phyloP scores from a whole-genome alignment of 2,113 vertebrate genomes.

The Noctilio leporinus region DNA sequence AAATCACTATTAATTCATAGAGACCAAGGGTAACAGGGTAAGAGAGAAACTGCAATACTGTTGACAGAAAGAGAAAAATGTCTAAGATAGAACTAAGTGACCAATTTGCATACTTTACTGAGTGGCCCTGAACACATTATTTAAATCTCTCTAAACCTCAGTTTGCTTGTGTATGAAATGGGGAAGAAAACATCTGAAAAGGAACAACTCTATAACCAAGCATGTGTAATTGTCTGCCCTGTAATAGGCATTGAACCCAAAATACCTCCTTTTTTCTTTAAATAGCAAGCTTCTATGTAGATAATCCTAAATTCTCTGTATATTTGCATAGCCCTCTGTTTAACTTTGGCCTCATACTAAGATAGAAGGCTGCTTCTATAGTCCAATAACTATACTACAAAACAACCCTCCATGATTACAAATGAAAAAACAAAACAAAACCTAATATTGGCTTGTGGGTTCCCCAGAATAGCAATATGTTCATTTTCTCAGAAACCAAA shows the following conservation, averaged over 20 bases:
- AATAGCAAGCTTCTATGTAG: not conserved
- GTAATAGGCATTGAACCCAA: not conserved
- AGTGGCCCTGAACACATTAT: not conserved
- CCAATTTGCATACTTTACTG: not conserved
- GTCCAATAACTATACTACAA: not conserved
- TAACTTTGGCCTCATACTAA: not conserved
- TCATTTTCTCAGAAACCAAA: constrained; percentile 23
- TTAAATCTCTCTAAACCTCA: not conserved
- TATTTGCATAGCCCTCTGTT: not conserved
- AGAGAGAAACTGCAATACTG: not conserved
- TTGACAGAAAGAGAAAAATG: not conserved
- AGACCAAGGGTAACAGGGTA: not conserved
- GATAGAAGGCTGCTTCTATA: not conserved
- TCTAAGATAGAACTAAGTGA: not conserved
- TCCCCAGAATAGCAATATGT: not conserved
- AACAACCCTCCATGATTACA: not conserved
- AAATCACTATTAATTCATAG: not conserved
- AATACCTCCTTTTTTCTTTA: not conserved
- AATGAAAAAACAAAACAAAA: not conserved
- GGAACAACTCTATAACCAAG: not conserved
- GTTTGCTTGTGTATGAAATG: not conserved
- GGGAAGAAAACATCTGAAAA: not conserved
- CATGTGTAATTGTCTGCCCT: not conserved
- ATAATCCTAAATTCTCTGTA: not conserved
- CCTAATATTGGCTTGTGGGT: not conserved